Evolutionary conservation across 2,113 vertebrate genomes (phyloP).

Genomic region (Platysteira castanea): DNA sequence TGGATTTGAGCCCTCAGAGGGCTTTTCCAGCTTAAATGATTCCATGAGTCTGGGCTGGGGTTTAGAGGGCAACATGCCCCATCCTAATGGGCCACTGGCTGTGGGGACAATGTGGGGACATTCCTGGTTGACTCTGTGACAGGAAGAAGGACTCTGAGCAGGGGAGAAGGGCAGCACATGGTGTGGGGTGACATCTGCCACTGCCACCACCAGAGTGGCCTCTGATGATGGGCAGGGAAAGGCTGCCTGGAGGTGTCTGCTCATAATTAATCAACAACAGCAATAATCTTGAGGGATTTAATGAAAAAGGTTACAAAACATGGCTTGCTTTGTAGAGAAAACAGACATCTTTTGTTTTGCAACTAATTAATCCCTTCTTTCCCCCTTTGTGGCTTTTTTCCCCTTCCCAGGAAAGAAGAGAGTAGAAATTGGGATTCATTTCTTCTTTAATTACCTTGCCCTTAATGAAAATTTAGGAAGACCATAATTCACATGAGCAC

Average conservation of each 20-base stretch:
- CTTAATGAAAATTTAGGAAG: not conserved
- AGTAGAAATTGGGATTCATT: not conserved
- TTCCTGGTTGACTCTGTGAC: fast-evolving
- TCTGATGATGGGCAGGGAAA: not conserved
- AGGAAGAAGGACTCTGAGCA: not conserved
- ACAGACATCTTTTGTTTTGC: constrained; percentile 1
- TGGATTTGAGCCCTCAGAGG: not conserved
- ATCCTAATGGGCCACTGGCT: not conserved
- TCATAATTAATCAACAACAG: not conserved
- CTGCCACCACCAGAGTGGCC: not conserved
- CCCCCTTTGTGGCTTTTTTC: not conserved
- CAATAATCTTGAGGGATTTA: not conserved
- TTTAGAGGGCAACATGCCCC: not conserved
- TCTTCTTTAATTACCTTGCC: not conserved
- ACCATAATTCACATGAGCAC: not conserved
- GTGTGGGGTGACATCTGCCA: not conserved
- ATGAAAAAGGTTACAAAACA: not conserved
- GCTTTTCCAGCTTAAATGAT: not conserved
- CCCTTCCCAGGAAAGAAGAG: not conserved
- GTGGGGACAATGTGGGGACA: not conserved
- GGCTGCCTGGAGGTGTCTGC: not conserved
- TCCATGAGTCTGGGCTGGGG: not conserved
- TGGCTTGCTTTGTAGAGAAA: not conserved
- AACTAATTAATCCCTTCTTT: not conserved
- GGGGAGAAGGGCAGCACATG: not conserved